Evolutionary conservation across 1,140 invertebrate genomes (phyloP).

Genomic region (Trinorchestia longiramus): DNA sequence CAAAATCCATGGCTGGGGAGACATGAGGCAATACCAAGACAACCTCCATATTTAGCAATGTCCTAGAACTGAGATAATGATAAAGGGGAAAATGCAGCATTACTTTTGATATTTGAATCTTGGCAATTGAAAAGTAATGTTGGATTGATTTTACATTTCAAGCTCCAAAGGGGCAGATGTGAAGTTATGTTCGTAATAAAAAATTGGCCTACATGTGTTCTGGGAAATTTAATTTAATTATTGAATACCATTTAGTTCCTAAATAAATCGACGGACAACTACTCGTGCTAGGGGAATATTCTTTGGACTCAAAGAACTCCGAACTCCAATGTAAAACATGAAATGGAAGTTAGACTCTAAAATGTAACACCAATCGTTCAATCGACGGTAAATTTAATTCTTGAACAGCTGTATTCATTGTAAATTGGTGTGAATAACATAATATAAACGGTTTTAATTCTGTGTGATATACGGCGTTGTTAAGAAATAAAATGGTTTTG

Average conservation of each 20-base stretch:
- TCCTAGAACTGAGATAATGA: too few relatives aligned
- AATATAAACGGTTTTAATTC: neutral
- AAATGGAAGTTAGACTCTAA: too few relatives aligned
- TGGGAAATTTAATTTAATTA: too few relatives aligned
- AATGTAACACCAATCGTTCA: too few relatives aligned
- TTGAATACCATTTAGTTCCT: too few relatives aligned
- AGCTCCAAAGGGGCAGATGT: neutral
- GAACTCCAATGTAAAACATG: too few relatives aligned
- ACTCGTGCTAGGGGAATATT: too few relatives aligned
- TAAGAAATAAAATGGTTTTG: neutral
- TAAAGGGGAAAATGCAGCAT: neutral
- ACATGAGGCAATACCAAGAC: neutral
- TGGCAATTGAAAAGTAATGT: neutral
- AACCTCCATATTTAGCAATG: neutral
- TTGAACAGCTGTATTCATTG: neutral
- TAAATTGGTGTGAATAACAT: neutral
- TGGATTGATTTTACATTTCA: neutral
- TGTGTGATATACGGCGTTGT: neutral
- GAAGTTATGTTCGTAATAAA: too few relatives aligned
- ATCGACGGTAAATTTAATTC: neutral
- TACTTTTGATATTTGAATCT: neutral
- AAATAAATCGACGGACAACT: too few relatives aligned
- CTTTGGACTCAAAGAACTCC: too few relatives aligned
- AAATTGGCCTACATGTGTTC: too few relatives aligned
- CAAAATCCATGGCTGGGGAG: conserved; percentile 5